Evolutionary conservation across 2,797 vertebrate genomes (phyloP).

Genomic region (Calcarius lapponicus): DNA sequence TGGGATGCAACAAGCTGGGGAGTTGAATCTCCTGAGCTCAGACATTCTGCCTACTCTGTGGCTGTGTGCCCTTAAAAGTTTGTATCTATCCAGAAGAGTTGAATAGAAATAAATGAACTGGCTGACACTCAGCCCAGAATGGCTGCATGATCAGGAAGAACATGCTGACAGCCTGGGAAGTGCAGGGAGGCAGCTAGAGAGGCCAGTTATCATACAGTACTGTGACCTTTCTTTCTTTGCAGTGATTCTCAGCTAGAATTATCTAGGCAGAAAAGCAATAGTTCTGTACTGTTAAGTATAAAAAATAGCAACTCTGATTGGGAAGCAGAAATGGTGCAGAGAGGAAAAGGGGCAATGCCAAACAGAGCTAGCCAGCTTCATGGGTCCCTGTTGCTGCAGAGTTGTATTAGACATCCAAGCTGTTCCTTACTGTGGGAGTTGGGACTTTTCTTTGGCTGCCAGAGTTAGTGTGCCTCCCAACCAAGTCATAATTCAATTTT

Average conservation of each 20-base stretch:
- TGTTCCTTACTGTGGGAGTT: neutral
- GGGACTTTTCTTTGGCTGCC: neutral
- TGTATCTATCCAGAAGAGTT: neutral
- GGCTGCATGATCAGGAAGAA: neutral
- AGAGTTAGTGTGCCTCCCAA: neutral
- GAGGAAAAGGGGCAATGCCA: neutral
- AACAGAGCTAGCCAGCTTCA: neutral
- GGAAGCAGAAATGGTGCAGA: neutral
- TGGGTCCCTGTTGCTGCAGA: neutral
- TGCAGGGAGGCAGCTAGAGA: neutral
- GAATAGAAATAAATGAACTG: neutral
- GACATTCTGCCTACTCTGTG: neutral
- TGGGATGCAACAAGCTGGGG: neutral
- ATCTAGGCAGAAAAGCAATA: neutral
- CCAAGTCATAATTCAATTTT: neutral
- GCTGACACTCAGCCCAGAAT: neutral
- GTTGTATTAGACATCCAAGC: neutral
- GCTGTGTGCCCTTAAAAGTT: neutral
- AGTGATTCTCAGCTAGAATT: neutral
- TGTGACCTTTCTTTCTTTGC: neutral
- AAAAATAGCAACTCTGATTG: neutral
- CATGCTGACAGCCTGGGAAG: neutral
- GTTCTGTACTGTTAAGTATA: fast-evolving
- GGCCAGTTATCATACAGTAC: neutral
- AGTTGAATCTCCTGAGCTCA: neutral